Evolutionary conservation across 1,140 invertebrate genomes (phyloP).

Genomic region (Coenobita brevimanus): DNA sequence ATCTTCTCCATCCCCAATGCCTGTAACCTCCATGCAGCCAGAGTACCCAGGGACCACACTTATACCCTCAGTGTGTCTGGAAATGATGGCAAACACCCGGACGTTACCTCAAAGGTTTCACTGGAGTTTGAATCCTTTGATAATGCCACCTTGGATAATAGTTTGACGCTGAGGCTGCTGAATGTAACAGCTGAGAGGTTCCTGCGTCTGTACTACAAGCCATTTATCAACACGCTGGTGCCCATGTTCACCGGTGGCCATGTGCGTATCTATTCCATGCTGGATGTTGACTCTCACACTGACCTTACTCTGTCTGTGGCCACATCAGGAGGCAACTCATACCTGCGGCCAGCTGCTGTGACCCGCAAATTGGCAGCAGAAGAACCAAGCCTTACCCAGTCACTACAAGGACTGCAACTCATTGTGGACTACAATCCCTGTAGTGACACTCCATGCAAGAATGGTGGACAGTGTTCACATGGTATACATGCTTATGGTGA

Average conservation of each 20-base stretch:
- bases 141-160: constrained; percentile 87
- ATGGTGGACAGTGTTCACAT: constrained; percentile 80
- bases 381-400: constrained; percentile 78
- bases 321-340: constrained; percentile 73
- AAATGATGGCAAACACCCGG: constrained; percentile 89
- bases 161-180: constrained; percentile 82
- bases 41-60: constrained; percentile 70
- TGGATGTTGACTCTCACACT: constrained; percentile 75
- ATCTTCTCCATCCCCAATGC: constrained; percentile 83
- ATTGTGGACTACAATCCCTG: constrained; percentile 72
- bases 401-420: constrained; percentile 76
- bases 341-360: constrained; percentile 79
- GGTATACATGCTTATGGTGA: constrained; percentile 81
- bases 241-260: constrained; percentile 73
- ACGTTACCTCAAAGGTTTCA: constrained; percentile 88
- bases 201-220: constrained; percentile 82
- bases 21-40: constrained; percentile 82
- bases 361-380: constrained; percentile 80
- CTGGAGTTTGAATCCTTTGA: constrained; percentile 87
- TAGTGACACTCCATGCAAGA: constrained; percentile 71
- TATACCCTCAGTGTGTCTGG: constrained; percentile 85
- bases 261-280: constrained; percentile 79
- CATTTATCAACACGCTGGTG: constrained; percentile 82
- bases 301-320: constrained; percentile 83
- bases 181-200: constrained; percentile 85